These are phyloP conservation scores for Platalea minor DNA, from an alignment of 2,797 vertebrate genomes.

Conservation along the genomic window DNA sequence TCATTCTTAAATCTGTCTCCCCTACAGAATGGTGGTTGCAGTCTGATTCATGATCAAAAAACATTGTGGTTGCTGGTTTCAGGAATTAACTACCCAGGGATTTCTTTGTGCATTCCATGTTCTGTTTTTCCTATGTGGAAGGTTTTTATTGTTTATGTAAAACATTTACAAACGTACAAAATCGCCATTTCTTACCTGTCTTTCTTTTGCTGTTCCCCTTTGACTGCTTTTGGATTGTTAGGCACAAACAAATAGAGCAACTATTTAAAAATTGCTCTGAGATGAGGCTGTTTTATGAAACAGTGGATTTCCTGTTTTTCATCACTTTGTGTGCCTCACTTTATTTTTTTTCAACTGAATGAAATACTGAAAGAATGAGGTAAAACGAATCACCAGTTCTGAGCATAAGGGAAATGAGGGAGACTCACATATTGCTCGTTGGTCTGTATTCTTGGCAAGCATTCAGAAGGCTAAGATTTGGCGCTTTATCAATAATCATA, in stretches of 20 bases:
- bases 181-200: neutral
- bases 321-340: neutral
- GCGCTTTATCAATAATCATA: neutral
- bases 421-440: neutral
- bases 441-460: neutral
- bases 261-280: neutral
- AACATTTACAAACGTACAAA: neutral
- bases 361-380: neutral
- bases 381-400: neutral
- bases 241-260: neutral
- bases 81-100: conserved; percentile 14
- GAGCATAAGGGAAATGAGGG: neutral
- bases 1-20: neutral
- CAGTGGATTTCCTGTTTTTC: neutral
- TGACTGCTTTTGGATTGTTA: neutral
- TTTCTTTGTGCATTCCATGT: neutral
- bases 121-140: neutral
- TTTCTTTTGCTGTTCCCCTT: neutral
- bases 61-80: neutral
- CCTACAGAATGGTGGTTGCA: conserved; percentile 2
- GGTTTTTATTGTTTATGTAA: neutral
- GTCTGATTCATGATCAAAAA: conserved; percentile 39
- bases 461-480: neutral
- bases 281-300: neutral
- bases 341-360: neutral